Conservation (phyloP, 2,888 invertebrate genomes). For the Sturmia bella region DNA sequence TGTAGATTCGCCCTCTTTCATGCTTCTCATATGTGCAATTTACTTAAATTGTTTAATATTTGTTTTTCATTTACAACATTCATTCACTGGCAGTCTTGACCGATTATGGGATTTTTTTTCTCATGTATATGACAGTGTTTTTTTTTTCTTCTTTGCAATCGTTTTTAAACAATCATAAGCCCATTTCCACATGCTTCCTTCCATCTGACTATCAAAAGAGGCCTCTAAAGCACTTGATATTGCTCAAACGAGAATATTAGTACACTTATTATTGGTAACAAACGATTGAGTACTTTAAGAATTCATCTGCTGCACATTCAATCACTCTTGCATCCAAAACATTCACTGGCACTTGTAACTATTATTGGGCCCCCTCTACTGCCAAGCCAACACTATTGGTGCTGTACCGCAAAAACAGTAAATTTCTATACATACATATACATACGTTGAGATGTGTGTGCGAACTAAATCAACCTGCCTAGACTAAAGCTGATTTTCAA, state of each 20-base stretch:
- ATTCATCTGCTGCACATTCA: conserved; percentile 15
- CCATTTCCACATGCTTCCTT: conserved; percentile 37
- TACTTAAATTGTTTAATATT: conserved; percentile 1
- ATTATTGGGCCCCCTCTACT: conserved; percentile 22
- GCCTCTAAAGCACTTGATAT: conserved; percentile 48
- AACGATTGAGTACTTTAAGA: conserved; percentile 58
- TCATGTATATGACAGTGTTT: neutral
- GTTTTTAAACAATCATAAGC: conserved; percentile 61
- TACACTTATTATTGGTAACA: conserved; percentile 61
- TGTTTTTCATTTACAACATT: conserved; percentile 13
- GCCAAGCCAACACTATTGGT: conserved; percentile 28
- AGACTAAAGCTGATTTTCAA: conserved; percentile 46
- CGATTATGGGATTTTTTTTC: conserved; percentile 34
- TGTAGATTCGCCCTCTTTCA: too few relatives aligned
- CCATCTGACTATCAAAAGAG: conserved; percentile 35
- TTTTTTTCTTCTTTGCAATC: conserved; percentile 8
- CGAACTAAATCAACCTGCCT: conserved; percentile 45
- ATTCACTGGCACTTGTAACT: conserved; percentile 13
- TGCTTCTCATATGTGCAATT: neutral
- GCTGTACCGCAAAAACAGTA: conserved; percentile 15
- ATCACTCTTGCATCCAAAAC: conserved; percentile 21
- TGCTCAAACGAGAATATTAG: conserved; percentile 57
- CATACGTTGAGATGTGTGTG: neutral
- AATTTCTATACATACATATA: neutral
- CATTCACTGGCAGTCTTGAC: conserved; percentile 20